These are phyloP conservation scores for Phrynocephalus forsythii DNA, from an alignment of 2,797 vertebrate genomes.

Conservation along the genomic window DNA sequence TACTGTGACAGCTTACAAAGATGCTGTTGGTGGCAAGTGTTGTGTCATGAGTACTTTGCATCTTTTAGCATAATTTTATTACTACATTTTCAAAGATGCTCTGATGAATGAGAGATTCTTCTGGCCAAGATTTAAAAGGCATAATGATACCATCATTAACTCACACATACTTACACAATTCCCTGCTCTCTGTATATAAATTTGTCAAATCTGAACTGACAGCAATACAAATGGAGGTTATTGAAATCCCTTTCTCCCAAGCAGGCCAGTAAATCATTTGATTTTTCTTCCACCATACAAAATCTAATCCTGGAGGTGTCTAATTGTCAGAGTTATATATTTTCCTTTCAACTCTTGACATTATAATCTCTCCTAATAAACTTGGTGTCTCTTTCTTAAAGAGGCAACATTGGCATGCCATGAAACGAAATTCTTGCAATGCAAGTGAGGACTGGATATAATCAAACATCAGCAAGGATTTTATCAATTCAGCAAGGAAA, in stretches of 20 bases:
- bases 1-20: not conserved
- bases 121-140: slow-evolving; percentile 23
- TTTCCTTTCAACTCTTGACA: slow-evolving; percentile 51
- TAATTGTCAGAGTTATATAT: slow-evolving; percentile 46
- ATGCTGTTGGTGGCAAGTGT: not conserved
- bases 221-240: slow-evolving; percentile 48
- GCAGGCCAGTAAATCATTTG: slow-evolving; percentile 47
- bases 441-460: too few species aligned
- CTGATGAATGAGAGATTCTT: slow-evolving; percentile 8
- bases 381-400: not conserved
- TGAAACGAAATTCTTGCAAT: not conserved
- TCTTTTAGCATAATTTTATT: not conserved
- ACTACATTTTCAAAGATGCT: not conserved
- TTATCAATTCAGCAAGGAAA: too few species aligned
- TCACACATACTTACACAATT: slow-evolving; percentile 40
- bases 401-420: slow-evolving; percentile 31
- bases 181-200: slow-evolving; percentile 26
- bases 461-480: not conserved
- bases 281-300: slow-evolving; percentile 35
- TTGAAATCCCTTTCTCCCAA: slow-evolving; percentile 50
- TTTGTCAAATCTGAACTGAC: slow-evolving; percentile 41
- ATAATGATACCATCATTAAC: slow-evolving; percentile 41
- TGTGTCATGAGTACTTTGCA: not conserved
- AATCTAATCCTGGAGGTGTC: slow-evolving; percentile 35
- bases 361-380: slow-evolving; percentile 41